Evolutionary conservation across 2,888 invertebrate species (phyloP), one percentile per base, ranked within the genome.

Genomic region (Zonitis immaculata): DNA sequence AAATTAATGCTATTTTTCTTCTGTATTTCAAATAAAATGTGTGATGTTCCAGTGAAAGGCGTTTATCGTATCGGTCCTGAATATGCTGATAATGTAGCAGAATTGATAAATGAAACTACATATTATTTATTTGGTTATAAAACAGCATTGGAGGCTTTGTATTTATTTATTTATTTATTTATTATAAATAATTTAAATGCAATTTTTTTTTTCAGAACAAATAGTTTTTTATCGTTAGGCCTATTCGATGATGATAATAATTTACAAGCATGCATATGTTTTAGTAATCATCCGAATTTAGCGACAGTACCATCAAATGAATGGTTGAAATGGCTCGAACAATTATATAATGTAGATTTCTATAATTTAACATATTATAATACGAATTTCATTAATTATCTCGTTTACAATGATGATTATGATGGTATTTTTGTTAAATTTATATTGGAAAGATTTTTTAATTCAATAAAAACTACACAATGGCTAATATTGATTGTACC

Each of bases 281-380:
- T 79, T 0, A 70, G 75, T 55, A 73, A 73, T 62, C 79, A 78
- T 66, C 86, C 86, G 0, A 74, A 81, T 57, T 67, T 84, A 27
- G 81, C 82, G 0, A 73, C 82, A 0, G 70, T 86, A 7, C 78
- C 80, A 22, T 74, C 80, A 5, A 71, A 71, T 47, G 79, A 79
- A 22, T 86, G 85, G 85, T 75, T 78, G 39, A 68, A 74, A n/a
- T 86, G 83, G 77, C 66, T 85, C n/a, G 73, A 75, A 68, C 72
- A 70, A 11, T 77, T 80, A 63, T 86, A 82, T 68, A 62, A 64
- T 9, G 43, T 69, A 8, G 68, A 73, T 47, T 75, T 78, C n/a
- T n/a, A n/a, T n/a, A n/a, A n/a, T 47, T 64, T 81, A 57, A 78
- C 73, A 42, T 67, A 79, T 16, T 72, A 79, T 9, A 84, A 85